Conservation (phyloP, 2,113 vertebrate genomes). For the Psittacula cyanocephala region DNA sequence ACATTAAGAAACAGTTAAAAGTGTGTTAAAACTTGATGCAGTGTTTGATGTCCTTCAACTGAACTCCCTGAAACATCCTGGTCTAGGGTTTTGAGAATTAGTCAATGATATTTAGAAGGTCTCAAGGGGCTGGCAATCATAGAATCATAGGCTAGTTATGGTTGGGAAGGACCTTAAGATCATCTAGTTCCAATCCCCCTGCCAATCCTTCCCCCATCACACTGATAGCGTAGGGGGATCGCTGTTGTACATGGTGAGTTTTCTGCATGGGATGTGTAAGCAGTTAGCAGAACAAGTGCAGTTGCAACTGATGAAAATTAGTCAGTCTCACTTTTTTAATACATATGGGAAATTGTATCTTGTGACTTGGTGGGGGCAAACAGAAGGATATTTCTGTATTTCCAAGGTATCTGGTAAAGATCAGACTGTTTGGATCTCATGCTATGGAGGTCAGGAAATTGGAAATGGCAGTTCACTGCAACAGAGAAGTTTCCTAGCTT, state of each 20-base stretch:
- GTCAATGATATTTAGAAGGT: background rate
- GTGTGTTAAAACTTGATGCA: background rate
- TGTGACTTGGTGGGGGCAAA: background rate
- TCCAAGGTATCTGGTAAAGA: background rate
- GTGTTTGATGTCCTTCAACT: background rate
- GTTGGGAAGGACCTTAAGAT: background rate
- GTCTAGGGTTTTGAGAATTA: background rate
- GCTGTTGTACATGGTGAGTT: background rate
- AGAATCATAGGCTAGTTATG: background rate
- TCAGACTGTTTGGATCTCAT: background rate
- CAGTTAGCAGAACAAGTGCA: background rate
- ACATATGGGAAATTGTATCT: background rate
- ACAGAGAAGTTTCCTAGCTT: background rate
- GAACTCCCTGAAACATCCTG: background rate
- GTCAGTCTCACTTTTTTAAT: background rate
- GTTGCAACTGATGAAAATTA: background rate
- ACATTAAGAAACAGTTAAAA: background rate
- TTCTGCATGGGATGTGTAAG: background rate
- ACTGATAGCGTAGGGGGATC: background rate
- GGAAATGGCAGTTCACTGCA: background rate
- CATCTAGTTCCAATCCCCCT: background rate
- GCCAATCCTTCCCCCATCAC: background rate
- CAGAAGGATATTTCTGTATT: background rate
- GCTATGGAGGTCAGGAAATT: slow-evolving; percentile 2
- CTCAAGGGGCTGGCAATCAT: background rate